Conservation (phyloP, 2,113 vertebrate genomes). For the Nothobranchius furzeri region DNA sequence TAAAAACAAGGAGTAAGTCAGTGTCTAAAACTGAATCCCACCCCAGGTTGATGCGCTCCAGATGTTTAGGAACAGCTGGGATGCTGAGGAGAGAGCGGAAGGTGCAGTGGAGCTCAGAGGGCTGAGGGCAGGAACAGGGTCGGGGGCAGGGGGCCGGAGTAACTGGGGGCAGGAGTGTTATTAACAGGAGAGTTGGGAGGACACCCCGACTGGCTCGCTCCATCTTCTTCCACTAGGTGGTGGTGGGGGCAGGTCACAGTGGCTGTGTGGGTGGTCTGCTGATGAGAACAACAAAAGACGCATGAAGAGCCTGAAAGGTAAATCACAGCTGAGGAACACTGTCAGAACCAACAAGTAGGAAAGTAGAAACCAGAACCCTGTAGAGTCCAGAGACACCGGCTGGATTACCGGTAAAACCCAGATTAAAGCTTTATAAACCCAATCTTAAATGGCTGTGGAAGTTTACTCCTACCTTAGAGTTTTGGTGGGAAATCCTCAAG, state of each 20-base stretch:
- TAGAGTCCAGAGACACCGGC: too few species aligned
- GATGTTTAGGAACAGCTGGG: conserved; percentile 78
- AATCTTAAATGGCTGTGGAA: too few species aligned
- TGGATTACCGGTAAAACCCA: too few species aligned
- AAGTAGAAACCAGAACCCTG: too few species aligned
- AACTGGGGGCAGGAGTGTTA: conserved; percentile 64
- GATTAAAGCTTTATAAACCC: too few species aligned
- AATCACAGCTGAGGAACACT: too few species aligned
- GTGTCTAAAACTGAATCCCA: conserved; percentile 66
- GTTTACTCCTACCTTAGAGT: too few species aligned
- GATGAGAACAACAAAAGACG: too few species aligned
- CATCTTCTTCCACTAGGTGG: conserved; percentile 22
- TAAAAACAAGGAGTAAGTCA: too few species aligned
- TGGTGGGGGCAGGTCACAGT: neutral
- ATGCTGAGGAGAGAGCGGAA: conserved; percentile 87
- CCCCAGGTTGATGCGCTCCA: conserved; percentile 94
- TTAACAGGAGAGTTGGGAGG: conserved; percentile 66
- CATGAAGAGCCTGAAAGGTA: too few species aligned
- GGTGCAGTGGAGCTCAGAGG: conserved; percentile 91
- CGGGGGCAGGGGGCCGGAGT: conserved; percentile 77
- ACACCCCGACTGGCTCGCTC: conserved; percentile 39
- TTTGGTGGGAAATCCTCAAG: too few species aligned
- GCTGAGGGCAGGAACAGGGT: conserved; percentile 88
- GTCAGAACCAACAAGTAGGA: too few species aligned
- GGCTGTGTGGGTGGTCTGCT: neutral